Base-by-base conservation (phyloP, 2,113 vertebrate genomes). In the Noctilio leporinus region DNA sequence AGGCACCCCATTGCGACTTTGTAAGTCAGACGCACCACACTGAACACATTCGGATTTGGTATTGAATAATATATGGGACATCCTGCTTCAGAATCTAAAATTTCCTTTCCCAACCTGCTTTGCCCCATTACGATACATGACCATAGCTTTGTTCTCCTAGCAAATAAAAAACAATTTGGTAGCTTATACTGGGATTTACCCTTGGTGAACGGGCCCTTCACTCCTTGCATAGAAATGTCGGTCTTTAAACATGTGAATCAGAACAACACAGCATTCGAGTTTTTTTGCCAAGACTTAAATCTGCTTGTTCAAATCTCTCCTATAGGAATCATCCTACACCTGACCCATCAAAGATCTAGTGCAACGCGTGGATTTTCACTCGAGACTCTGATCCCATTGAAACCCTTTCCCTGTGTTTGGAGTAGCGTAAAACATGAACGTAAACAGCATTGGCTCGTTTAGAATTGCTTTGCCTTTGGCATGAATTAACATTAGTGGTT, bases 401-500 rank as follows among this genome's bases (percentile, higher is more conserved):
- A 97, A 95, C 83, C 72, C 81, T 14, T 0, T n/a, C 81, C 49
- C 16, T 49, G 78, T 53, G 78, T 96, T 57, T 93, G 73, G 97
- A 93, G 84, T 85, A 96, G 80, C 30, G 95, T 96, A 96, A 95
- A 67, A 90, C 81, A 86, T 40, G 86, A 94, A 94, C 17, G 78
- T 73, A 15, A 96, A 77, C 33, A 95, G 65, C 89, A 83, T 96
- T 91, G 85, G 65, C 86, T 90, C 93, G 84, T 78, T 95, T 86
- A 88, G 43, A 95, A 81, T 24, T n/a, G 93, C 80, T 97, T 97
- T 96, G 64, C 38, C 76, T 97, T 96, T 96, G 84, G 96, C 91
- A 53, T 64, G 81, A 97, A 78, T 96, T 96, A 97, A 94, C 20
- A 86, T 95, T 95, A 98, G 97, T 98, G 96, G 95, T 97, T 98